A percentile compares a stretch with the other conserved stretches of the same genome.
phyloP scores from a whole-genome alignment of 1,140 invertebrate genomes.

The Bicyclus anynana region DNA sequence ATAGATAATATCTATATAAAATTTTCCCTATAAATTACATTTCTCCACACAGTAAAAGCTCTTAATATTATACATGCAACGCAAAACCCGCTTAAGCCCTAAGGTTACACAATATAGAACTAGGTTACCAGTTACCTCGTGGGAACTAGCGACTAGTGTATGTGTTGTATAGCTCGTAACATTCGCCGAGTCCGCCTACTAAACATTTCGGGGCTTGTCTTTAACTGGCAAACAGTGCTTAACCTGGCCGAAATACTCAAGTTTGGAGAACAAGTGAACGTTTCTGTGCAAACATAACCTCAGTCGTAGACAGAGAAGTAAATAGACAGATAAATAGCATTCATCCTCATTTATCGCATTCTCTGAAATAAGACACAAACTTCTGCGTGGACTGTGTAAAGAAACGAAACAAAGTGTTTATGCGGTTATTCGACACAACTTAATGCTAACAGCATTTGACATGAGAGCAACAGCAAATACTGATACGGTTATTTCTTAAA shows the following conservation, averaged over 20 bases:
- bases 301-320: too few species aligned
- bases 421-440: too few species aligned
- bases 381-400: too few species aligned
- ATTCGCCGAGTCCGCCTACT: conserved; percentile 14
- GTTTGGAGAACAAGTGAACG: background rate
- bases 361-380: too few species aligned
- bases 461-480: too few species aligned
- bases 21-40: too few species aligned
- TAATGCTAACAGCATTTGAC: too few species aligned
- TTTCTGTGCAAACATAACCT: background rate
- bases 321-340: too few species aligned
- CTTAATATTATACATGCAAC: conserved; percentile 9
- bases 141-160: conserved; percentile 5
- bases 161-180: conserved; percentile 6
- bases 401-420: too few species aligned
- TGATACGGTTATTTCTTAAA: too few species aligned
- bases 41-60: background rate
- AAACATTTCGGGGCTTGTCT: conserved; percentile 15
- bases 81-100: conserved; percentile 17
- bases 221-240: conserved; percentile 20
- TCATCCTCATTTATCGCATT: too few species aligned
- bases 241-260: conserved; percentile 10
- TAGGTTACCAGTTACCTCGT: conserved; percentile 16
- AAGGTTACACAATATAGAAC: conserved; percentile 20
- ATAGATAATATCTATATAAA: too few species aligned